Evolutionary conservation across 2,888 invertebrate species (phyloP), one percentile per base, ranked within the genome.

Genomic region (Agrotis puta): DNA sequence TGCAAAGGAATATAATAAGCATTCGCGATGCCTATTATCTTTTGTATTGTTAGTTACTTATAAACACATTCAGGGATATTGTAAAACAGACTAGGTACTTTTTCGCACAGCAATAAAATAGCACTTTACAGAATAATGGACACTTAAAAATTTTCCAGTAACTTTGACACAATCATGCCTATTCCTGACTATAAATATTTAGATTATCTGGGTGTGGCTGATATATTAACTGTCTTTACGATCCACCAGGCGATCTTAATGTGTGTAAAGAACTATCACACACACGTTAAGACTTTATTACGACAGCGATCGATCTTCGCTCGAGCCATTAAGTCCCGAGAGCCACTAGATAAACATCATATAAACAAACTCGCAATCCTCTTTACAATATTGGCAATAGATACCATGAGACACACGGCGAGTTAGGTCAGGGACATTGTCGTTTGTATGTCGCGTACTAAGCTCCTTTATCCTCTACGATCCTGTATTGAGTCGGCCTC

Each of bases 361-460:
- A 79, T 62, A 74, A 74, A 82, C 74, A 79, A 68, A 79, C 74
- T 68, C 57, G 57, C 58, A 78, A 70, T 81, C 79, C 74, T 73
- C 74, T 81, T 71, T 77, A 79, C 67, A 79, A 82, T 82, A 79
- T 82, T 74, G 78, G 64, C 78, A 82, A 70, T 70, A 78, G 70
- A 77, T 70, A 70, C 70, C 64, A 78, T 72, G 82, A 67, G 61
- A 64, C 67, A 62, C 39, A 48, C 79, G 63, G 64, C 43, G 56
- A 68, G 64, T 82, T 68, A 79, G 79, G 82, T 79, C 79, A 79
- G 83, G 83, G 79, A 68, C 79, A 79, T 81, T 64, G 51, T 58
- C 82, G 69, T 77, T 78, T 84, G 71, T 74, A 74, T 81, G 82
- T 70, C 78, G 64, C 62, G 63, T 77, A 64, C 82, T 84, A 81